A percentile compares a stretch with the other conserved stretches of the same genome.
These are phyloP conservation scores for Ormyrus pomaceus DNA, from an alignment of 2,888 invertebrate species.

Conservation along the genomic window DNA sequence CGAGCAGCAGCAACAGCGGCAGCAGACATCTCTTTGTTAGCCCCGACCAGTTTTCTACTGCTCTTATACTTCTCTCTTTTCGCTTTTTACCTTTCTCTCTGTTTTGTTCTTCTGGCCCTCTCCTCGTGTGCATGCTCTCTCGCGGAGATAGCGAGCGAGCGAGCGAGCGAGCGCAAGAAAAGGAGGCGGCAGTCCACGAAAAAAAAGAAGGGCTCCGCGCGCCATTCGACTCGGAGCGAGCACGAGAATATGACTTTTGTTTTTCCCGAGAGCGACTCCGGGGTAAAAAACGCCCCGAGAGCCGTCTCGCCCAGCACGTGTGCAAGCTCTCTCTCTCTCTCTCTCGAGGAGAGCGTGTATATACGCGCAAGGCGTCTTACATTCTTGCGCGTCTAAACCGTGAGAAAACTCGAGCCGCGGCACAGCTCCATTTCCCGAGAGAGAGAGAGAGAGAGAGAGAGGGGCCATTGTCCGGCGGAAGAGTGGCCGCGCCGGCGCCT, in stretches of 20 bases:
- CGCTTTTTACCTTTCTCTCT: conserved; percentile 29
- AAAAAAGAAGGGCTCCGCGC: conserved; percentile 3
- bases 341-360: neutral
- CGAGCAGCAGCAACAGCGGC: conserved; percentile 45
- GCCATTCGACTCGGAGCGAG: conserved; percentile 37
- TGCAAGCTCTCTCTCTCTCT: neutral
- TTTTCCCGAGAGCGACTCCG: conserved; percentile 9
- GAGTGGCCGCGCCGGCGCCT: no score
- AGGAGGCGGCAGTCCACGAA: neutral
- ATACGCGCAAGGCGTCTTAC: neutral
- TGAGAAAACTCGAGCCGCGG: conserved; percentile 5
- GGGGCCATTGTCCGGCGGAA: conserved; percentile 52
- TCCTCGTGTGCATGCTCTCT: neutral
- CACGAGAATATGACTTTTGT: conserved; percentile 33
- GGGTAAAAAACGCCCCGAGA: neutral
- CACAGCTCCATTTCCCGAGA: neutral
- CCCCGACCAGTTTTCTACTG: conserved; percentile 69
- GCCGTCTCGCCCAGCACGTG: neutral
- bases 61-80: conserved; percentile 16
- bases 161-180: conserved; percentile 19
- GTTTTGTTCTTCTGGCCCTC: neutral
- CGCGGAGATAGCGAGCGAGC: neutral
- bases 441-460: neutral
- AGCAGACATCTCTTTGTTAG: conserved; percentile 73
- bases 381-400: neutral